phyloP scores from a whole-genome alignment of 2,797 vertebrate species.

The Myiotriccus ornatus region DNA sequence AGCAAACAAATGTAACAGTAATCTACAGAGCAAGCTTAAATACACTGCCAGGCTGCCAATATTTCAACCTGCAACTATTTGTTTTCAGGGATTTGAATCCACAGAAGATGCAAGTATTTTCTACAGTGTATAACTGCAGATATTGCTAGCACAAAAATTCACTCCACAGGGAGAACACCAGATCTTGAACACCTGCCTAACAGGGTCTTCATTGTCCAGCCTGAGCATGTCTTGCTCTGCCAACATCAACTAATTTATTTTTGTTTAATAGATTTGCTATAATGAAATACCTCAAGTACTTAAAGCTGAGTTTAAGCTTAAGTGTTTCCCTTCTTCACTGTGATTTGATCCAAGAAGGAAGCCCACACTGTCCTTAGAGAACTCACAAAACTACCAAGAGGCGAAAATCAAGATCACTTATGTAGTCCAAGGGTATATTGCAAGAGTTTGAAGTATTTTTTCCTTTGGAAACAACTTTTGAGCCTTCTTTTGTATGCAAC shows the following conservation, averaged over 20 bases:
- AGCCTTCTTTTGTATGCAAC: not conserved
- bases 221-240: not conserved
- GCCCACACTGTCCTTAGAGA: not conserved
- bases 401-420: not conserved
- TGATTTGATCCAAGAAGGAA: not conserved
- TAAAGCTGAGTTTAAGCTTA: not conserved
- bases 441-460: not conserved
- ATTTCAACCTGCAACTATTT: slow-evolving; percentile 4
- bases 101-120: not conserved
- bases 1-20: slow-evolving; percentile 19
- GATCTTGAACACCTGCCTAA: not conserved
- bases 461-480: not conserved
- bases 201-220: not conserved
- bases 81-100: not conserved
- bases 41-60: not conserved
- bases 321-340: not conserved
- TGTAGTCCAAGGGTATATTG: not conserved
- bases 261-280: not conserved
- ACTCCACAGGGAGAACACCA: not conserved
- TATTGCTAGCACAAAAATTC: not conserved
- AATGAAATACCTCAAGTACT: not conserved
- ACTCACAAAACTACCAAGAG: not conserved
- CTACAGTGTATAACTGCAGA: not conserved
- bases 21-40: slow-evolving; percentile 28
- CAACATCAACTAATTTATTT: not conserved